Evolutionary conservation across 2,113 vertebrate species (phyloP), one percentile per base, ranked within the genome.

Genomic region (Acanthisitta chloris): DNA sequence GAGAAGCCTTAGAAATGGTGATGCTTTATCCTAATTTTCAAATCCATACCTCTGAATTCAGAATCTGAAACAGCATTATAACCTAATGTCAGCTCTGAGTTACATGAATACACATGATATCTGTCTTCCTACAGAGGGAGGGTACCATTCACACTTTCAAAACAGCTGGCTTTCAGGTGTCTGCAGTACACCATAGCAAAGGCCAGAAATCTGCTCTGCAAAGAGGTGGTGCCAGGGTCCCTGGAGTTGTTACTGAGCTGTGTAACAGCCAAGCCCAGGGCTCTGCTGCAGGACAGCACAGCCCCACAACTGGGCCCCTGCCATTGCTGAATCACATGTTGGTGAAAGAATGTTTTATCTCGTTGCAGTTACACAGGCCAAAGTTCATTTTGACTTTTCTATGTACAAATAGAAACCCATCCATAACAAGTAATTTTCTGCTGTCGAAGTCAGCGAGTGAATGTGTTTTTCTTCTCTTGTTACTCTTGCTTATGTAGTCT

Each of bases 381-480:
- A 54, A 81, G 48, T 64, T 14, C 52, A 29, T 79, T 65, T 76
- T 72, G 29, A 43, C 46, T 80, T 52, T 52, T 48, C 26, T 58
- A 0, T 59, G 86, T 78, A 51, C 29, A 82, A 24, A 38, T 31
- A 61, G n/a, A 78, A 85, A 70, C 7, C 3, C 17, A 55, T 55
- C 31, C 0, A 0, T 57, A 78, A 40, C 24, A 46, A 65, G 62
- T n/a, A 2, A 0, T 55, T 80, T 89, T 54, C 49, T 79, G 31
- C 18, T 0, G 0, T 5, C 45, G 58, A 69, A 33, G 42, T 77
- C 58, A 77, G 43, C 0, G 1, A 40, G 14, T 2, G 2, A 34
- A 18, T 24, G 9, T 46, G 18, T 9, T 80, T 80, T 80, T 90
- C 51, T 57, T 62, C 31, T 81, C 31, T 26, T 78, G 25, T 66